phyloP scores from a whole-genome alignment of 2,888 invertebrate genomes.

The Choreutis nemorana region DNA sequence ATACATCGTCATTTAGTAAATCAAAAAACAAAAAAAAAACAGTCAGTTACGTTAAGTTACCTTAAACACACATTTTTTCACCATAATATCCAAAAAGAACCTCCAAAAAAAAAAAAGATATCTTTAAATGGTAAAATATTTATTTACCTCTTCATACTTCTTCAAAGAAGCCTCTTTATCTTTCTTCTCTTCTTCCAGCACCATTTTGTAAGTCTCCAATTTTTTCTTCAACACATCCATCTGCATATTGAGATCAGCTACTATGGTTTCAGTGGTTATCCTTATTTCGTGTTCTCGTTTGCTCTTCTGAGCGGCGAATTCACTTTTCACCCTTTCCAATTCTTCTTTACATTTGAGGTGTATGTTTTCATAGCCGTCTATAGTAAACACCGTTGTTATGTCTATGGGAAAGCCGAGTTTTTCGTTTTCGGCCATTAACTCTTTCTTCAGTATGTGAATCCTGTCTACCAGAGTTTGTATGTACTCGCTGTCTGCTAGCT shows the following conservation, averaged over 20 bases:
- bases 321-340: constrained; percentile 66
- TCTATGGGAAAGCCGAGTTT: constrained; percentile 69
- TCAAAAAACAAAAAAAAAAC: too few relatives aligned
- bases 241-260: constrained; percentile 64
- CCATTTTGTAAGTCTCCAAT: constrained; percentile 67
- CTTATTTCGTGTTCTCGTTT: constrained; percentile 26
- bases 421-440: constrained; percentile 67
- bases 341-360: constrained; percentile 72
- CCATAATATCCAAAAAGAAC: too few relatives aligned
- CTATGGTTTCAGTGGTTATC: constrained; percentile 26
- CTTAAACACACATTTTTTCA: too few relatives aligned
- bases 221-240: constrained; percentile 73
- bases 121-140: too few relatives aligned
- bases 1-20: too few relatives aligned
- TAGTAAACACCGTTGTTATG: constrained; percentile 59
- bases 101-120: too few relatives aligned
- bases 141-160: constrained; percentile 59
- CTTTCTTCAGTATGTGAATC: constrained; percentile 69
- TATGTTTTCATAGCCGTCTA: constrained; percentile 39
- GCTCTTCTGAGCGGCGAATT: constrained; percentile 73
- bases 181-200: constrained; percentile 70
- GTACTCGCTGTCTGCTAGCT: constrained; percentile 53
- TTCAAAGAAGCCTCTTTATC: constrained; percentile 69
- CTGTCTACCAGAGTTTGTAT: constrained; percentile 69
- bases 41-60: too few relatives aligned